Conservation (phyloP, 2,797 vertebrate genomes). For the Phrynocephalus forsythii region DNA sequence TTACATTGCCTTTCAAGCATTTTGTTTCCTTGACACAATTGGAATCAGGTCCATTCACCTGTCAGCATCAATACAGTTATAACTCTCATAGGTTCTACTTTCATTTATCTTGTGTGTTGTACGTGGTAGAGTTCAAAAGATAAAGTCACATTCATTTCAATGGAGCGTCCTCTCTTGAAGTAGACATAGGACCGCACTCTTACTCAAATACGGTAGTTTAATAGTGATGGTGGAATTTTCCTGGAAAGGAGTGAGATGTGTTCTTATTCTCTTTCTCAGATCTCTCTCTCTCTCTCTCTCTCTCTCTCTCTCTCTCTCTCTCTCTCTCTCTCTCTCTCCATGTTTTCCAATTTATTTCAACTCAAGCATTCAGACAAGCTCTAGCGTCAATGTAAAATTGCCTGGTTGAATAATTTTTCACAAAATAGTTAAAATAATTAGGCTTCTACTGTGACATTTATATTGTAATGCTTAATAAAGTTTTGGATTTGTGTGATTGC, state of each 20-base stretch:
- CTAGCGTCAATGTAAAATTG: not conserved
- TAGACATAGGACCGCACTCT: not conserved
- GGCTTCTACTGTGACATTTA: not conserved
- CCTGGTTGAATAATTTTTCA: not conserved
- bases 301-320: no score
- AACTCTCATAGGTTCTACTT: not conserved
- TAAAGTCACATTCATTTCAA: no score
- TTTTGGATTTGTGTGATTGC: not conserved
- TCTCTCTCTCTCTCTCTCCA: no score
- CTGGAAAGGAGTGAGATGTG: not conserved
- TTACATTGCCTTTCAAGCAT: not conserved
- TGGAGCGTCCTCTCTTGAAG: not conserved
- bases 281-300: no score
- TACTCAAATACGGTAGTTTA: not conserved
- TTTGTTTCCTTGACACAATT: not conserved
- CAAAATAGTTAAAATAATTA: not conserved
- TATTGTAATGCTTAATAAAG: conserved; percentile 12
- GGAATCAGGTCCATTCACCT: not conserved
- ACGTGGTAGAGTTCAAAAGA: not conserved
- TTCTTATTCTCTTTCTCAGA: not conserved
- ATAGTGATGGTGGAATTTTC: not conserved
- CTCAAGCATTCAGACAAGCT: no score
- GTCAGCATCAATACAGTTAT: not conserved
- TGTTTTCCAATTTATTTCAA: not conserved
- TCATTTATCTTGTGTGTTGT: not conserved